These are phyloP conservation scores for Anabacerthia variegaticeps DNA, from an alignment of 2,797 vertebrate species.

Conservation along the genomic window DNA sequence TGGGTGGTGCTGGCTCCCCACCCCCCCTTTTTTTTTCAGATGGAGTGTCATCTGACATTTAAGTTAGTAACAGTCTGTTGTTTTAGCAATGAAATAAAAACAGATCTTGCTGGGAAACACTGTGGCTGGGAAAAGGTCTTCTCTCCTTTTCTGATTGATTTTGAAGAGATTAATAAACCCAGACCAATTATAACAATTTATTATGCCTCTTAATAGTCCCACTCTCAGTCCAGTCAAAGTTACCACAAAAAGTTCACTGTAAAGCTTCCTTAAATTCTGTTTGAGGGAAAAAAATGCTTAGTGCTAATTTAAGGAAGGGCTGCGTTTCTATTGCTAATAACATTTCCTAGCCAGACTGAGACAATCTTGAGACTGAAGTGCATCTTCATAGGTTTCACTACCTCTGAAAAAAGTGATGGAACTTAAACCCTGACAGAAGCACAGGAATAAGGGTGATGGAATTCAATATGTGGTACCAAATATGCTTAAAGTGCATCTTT, in stretches of 20 bases:
- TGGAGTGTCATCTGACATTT: conserved; percentile 73
- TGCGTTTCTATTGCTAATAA: not conserved
- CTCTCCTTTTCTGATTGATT: conserved; percentile 39
- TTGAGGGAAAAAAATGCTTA: conserved; percentile 22
- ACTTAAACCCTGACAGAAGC: conserved; percentile 33
- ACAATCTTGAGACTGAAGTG: conserved; percentile 34
- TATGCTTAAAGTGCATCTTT: not conserved
- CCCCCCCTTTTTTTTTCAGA: not conserved
- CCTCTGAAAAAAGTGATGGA: conserved; percentile 54
- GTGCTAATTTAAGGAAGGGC: conserved; percentile 35
- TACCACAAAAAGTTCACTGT: conserved; percentile 36
- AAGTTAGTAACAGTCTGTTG: conserved; percentile 77
- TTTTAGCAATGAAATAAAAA: conserved; percentile 75
- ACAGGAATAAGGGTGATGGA: conserved; percentile 51
- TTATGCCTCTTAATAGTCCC: conserved; percentile 46
- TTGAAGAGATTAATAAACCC: not conserved
- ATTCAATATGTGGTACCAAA: conserved; percentile 26
- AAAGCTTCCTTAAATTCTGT: conserved; percentile 66
- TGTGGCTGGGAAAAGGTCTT: conserved; percentile 52
- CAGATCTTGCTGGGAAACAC: conserved; percentile 67
- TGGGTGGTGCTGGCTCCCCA: conserved; percentile 26
- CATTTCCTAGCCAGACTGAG: conserved; percentile 35
- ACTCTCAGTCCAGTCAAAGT: conserved; percentile 32
- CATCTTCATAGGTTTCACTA: conserved; percentile 65
- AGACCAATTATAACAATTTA: conserved; percentile 26